Percentiles rank a stretch among this genome's conserved stretches.
Conservation (phyloP, 2,888 invertebrate species). For the Bugula neritina region DNA sequence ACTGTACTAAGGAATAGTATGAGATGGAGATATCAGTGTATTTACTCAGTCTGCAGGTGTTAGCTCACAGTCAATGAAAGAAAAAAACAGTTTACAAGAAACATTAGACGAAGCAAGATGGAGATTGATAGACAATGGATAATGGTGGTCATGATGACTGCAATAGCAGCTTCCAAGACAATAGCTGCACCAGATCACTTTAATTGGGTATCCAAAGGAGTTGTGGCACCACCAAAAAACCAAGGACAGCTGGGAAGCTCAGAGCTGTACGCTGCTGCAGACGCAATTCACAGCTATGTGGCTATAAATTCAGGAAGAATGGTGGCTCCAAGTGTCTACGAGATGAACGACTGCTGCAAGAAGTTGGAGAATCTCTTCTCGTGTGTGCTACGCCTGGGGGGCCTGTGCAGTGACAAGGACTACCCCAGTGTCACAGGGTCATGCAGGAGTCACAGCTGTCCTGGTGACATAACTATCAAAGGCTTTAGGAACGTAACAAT, state of each 20-base stretch:
- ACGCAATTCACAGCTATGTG: conserved; percentile 34
- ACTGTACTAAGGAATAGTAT: no score
- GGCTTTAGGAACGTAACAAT: background rate
- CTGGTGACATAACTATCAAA: background rate
- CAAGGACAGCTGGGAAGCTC: conserved; percentile 42
- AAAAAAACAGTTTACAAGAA: no score
- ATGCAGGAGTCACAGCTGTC: background rate
- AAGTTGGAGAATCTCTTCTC: conserved; percentile 35
- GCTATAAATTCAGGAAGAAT: conserved; percentile 32
- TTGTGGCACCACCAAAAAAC: conserved; percentile 35
- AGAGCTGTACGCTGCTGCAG: conserved; percentile 36
- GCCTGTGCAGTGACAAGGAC: conserved; percentile 33
- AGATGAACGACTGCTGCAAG: conserved; percentile 27
- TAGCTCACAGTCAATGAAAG: no score
- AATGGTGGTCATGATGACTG: no score
- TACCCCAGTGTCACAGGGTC: conserved; percentile 31
- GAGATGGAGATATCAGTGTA: no score
- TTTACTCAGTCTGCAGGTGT: no score
- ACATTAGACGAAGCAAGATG: no score
- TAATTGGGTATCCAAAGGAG: conserved; percentile 37
- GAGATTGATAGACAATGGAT: no score
- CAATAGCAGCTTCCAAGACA: background rate
- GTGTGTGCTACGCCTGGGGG: conserved; percentile 36
- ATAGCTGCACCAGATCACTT: conserved; percentile 1
- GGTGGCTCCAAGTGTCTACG: conserved; percentile 30